phyloP scores from a whole-genome alignment of 2,797 vertebrate species.

The Eupleurogrammus muticus region DNA sequence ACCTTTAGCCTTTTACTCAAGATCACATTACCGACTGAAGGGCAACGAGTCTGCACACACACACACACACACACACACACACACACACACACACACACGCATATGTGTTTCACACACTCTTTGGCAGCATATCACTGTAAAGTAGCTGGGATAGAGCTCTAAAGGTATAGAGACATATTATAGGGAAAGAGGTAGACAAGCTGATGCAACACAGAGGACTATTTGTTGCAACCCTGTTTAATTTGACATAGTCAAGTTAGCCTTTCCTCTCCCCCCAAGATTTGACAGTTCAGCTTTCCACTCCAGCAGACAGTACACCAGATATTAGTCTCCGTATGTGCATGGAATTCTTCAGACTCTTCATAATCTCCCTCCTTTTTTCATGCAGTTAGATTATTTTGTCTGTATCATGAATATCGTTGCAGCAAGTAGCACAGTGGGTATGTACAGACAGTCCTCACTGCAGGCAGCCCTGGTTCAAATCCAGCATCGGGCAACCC shows the following conservation, averaged over 20 bases:
- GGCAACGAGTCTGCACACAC: too few species aligned
- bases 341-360: too few species aligned
- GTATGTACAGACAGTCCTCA: too few species aligned
- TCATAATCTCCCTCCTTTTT: background rate
- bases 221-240: background rate
- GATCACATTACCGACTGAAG: constrained; percentile 15
- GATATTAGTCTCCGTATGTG: constrained; percentile 5
- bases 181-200: background rate
- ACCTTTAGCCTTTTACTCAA: constrained; percentile 23
- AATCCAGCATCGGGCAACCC: too few species aligned
- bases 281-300: constrained; percentile 5
- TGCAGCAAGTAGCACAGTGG: too few species aligned
- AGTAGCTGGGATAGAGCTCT: constrained; percentile 3
- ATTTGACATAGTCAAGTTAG: constrained; percentile 12
- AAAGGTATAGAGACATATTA: background rate
- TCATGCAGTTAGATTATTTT: background rate
- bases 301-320: constrained; percentile 9
- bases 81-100: background rate
- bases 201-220: constrained; percentile 1
- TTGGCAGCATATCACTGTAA: constrained; percentile 20
- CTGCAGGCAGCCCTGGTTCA: too few species aligned
- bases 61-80: too few species aligned
- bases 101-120: background rate
- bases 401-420: too few species aligned
- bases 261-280: background rate